Conservation (phyloP, 2,888 invertebrate genomes). For the Pristionchus entomophagus region DNA sequence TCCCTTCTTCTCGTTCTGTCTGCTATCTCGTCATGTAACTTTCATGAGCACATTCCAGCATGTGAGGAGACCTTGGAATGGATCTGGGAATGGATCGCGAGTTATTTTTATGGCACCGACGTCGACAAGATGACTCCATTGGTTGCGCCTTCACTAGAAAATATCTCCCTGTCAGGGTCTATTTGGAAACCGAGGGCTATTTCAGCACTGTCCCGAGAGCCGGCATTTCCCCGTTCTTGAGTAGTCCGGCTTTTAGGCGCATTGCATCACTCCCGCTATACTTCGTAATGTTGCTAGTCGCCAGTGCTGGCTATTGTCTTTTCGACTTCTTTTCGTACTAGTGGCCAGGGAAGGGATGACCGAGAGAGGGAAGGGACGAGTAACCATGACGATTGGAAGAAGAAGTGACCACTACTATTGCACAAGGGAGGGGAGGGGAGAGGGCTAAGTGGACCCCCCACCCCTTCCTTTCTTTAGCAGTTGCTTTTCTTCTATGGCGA, state of each 20-base stretch:
- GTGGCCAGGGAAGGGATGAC: background rate
- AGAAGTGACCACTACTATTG: conserved; percentile 1
- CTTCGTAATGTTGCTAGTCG: conserved; percentile 39
- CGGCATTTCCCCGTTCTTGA: background rate
- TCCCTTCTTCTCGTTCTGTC: background rate
- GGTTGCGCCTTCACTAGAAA: too few relatives aligned
- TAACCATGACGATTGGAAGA: conserved; percentile 22
- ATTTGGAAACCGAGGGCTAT: background rate
- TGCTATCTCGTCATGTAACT: conserved; percentile 12
- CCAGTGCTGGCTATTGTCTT: conserved; percentile 21
- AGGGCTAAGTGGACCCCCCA: background rate
- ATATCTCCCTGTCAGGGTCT: too few relatives aligned
- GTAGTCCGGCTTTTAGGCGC: background rate
- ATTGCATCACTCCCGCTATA: background rate
- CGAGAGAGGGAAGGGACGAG: background rate
- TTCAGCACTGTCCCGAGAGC: background rate
- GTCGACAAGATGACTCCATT: background rate
- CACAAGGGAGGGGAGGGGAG: background rate
- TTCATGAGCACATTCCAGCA: background rate
- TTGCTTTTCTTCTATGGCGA: conserved; percentile 16
- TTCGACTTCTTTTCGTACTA: conserved; percentile 30
- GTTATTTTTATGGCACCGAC: background rate
- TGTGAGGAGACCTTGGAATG: too few relatives aligned
- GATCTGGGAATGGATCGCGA: background rate
- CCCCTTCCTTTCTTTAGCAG: background rate